phyloP scores from a whole-genome alignment of 2,888 invertebrate species.

The Hecatera dysodea region DNA sequence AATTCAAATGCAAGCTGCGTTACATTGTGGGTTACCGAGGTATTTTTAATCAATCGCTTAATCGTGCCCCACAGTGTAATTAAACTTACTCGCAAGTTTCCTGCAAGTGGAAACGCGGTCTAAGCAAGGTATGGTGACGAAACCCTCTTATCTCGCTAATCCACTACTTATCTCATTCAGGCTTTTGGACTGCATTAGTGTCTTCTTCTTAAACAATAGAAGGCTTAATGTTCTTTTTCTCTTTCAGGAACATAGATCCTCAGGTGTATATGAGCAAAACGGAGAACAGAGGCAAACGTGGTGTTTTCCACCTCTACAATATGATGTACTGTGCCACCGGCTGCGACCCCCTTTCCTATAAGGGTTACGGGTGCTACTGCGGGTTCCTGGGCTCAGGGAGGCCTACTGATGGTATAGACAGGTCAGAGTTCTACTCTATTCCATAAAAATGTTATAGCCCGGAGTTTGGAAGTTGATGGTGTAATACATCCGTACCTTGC shows the following conservation, averaged over 20 bases:
- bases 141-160: not conserved
- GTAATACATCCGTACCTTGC: too few relatives aligned
- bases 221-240: not conserved
- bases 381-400: constrained; percentile 93
- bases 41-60: too few relatives aligned
- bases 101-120: too few relatives aligned
- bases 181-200: rapidly evolving
- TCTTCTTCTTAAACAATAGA: not conserved
- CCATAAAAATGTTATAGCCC: too few relatives aligned
- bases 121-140: too few relatives aligned
- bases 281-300: constrained; percentile 92
- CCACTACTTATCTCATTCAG: not conserved
- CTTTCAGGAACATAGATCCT: constrained; percentile 78
- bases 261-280: constrained; percentile 73
- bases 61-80: too few relatives aligned
- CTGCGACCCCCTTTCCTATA: constrained; percentile 95
- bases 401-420: constrained; percentile 59
- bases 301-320: constrained; percentile 95
- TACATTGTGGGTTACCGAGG: too few relatives aligned
- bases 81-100: too few relatives aligned
- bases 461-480: too few relatives aligned
- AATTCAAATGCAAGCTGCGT: too few relatives aligned
- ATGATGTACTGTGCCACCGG: constrained; percentile 96
- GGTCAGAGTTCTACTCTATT: constrained; percentile 33
- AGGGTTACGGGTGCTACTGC: constrained; percentile 97